phyloP scores from a whole-genome alignment of 2,888 invertebrate species.

The Tipula unca region DNA sequence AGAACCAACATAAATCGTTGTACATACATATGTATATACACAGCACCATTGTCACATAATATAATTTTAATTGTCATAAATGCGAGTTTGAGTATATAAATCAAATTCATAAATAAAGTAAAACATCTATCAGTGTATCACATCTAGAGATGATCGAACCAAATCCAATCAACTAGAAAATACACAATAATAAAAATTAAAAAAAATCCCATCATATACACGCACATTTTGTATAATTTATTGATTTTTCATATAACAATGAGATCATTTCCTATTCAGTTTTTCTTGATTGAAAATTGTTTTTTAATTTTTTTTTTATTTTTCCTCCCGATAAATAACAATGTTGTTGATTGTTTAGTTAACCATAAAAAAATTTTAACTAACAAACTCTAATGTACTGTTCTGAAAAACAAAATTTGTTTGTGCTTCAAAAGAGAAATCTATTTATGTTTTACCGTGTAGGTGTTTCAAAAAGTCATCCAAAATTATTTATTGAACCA shows the following conservation, averaged over 20 bases:
- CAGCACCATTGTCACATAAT: not conserved
- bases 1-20: not conserved
- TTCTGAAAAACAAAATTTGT: not conserved
- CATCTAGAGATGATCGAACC: not conserved
- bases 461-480: not conserved
- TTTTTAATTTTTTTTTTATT: not conserved
- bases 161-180: not conserved
- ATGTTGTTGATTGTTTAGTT: conserved; percentile 2
- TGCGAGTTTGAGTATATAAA: not conserved
- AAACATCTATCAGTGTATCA: not conserved
- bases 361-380: not conserved
- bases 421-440: not conserved
- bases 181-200: too few relatives aligned
- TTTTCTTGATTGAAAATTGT: not conserved
- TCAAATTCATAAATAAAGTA: not conserved
- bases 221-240: not conserved
- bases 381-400: conserved; percentile 8
- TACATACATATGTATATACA: too few relatives aligned
- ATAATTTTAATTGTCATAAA: not conserved
- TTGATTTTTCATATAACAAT: not conserved
- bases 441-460: not conserved
- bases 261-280: not conserved
- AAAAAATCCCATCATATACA: not conserved
- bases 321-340: conserved; percentile 8
- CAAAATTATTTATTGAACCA: not conserved